phyloP scores from a whole-genome alignment of 2,888 invertebrate species.

The Ectropis crepuscularia region DNA sequence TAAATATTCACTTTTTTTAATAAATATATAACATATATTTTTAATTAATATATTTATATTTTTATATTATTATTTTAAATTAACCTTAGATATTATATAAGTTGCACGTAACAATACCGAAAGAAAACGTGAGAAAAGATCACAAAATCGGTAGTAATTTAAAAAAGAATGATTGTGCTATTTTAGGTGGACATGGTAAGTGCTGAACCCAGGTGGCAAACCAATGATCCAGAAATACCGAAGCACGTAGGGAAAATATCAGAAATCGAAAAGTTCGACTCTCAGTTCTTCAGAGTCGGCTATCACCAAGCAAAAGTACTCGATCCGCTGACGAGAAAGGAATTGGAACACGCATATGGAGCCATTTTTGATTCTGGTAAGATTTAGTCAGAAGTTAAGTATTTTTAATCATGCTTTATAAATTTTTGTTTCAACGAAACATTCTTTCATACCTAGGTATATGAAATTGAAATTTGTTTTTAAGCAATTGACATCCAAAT shows the following conservation, averaged over 20 bases:
- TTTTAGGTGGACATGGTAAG: slow-evolving; percentile 34
- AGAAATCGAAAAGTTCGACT: slow-evolving; percentile 87
- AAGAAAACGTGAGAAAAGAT: not conserved
- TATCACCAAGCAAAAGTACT: slow-evolving; percentile 86
- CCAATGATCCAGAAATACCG: slow-evolving; percentile 86
- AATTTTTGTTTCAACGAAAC: too few species aligned
- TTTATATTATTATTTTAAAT: too few species aligned
- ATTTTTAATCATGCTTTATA: too few species aligned
- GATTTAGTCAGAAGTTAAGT: slow-evolving; percentile 3
- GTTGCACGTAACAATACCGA: too few species aligned
- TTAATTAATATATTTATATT: too few species aligned
- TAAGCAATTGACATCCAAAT: too few species aligned
- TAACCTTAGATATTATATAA: too few species aligned
- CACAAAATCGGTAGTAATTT: not conserved
- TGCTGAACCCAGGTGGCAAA: slow-evolving; percentile 44
- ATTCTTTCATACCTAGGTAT: too few species aligned
- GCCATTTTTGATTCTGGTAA: slow-evolving; percentile 88
- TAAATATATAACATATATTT: too few species aligned
- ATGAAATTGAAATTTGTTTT: too few species aligned
- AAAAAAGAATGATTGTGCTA: not conserved
- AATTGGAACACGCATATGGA: slow-evolving; percentile 89
- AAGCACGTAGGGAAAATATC: slow-evolving; percentile 86
- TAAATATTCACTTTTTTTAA: too few species aligned
- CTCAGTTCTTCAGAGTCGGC: slow-evolving; percentile 87
- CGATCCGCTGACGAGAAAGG: slow-evolving; percentile 88